Percentiles rank a stretch among this genome's conserved stretches.
Evolutionary conservation across 2,888 invertebrate species (phyloP).

Genomic region (Orchesellides sinensis): DNA sequence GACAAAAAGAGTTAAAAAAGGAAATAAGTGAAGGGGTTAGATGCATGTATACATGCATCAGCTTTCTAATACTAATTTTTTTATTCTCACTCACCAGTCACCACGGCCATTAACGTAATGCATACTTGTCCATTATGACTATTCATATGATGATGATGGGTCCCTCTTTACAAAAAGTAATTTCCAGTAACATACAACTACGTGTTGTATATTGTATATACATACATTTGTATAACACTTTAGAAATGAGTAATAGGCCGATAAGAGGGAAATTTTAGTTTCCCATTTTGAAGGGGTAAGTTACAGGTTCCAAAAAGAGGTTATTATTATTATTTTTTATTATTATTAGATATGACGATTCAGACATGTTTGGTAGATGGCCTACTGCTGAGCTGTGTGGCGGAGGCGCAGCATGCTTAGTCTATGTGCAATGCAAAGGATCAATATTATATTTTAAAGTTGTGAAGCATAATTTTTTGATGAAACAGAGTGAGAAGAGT

Average conservation of each 20-base stretch:
- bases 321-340: conserved; percentile 19
- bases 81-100: conserved; percentile 10
- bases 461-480: neutral
- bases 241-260: conserved; percentile 31
- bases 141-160: conserved; percentile 21
- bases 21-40: conserved; percentile 49
- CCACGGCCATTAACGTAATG: conserved; percentile 1
- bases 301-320: conserved; percentile 46
- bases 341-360: conserved; percentile 22
- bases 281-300: conserved; percentile 40
- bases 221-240: conserved; percentile 20
- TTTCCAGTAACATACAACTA: neutral
- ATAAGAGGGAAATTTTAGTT: neutral
- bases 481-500: neutral
- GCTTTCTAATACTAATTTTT: conserved; percentile 26
- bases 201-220: too few species aligned
- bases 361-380: neutral
- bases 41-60: neutral
- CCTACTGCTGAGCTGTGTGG: conserved; percentile 26
- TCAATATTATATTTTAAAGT: conserved; percentile 22
- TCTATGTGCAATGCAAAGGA: conserved; percentile 14
- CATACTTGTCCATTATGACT: neutral
- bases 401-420: conserved; percentile 10
- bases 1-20: too few species aligned
- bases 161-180: neutral